Evolutionary conservation across 2,113 vertebrate species (phyloP), one percentile per base, ranked within the genome.

Genomic region (Nibea coibor): DNA sequence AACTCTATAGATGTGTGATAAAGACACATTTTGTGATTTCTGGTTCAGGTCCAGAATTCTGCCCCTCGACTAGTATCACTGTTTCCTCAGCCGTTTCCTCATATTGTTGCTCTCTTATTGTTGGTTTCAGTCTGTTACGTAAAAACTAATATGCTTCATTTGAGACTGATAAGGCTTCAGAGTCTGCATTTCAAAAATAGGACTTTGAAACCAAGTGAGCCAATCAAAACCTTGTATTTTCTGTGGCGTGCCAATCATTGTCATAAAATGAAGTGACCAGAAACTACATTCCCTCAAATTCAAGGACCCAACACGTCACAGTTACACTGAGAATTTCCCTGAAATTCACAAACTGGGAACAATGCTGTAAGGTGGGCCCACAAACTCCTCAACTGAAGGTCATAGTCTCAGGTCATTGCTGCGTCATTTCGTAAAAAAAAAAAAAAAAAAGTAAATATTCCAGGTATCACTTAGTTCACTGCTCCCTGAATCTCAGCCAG

Each of bases 21-120:
- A 35, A 35, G 35, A 39, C 2, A n/a, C 66, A 16, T 48, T 20
- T 12, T 15, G 59, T 54, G 11, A 10, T 50, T 64, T 1, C 63
- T 67, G 66, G 62, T 63, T 59, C 69, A 51, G 15, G 11, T 69
- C 57, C 87, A 63, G 31, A 45, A 77, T 54, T 50, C 15, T 56
- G 51, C 70, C 9, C 42, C 22, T 54, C 14, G 4, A 10, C 48
- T n/a, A 26, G 1, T 1, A 11, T n/a, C 16, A 4, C 64, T n/a
- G 61, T 57, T 82, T 74, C 50, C 24, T 69, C 83, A 76, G 82
- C 53, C 0, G 35, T 78, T 90, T 90, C 86, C 86, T 68, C 62
- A 20, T 28, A 76, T 59, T 83, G 69, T 83, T 31, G 6, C 31
- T 26, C 2, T 9, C 20, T 6, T 14, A 20, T 9, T 17, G 59